Evolutionary conservation across 92 coral and sea anemone species (phyloP).

Genomic region (Umimayanthus kanabou): DNA sequence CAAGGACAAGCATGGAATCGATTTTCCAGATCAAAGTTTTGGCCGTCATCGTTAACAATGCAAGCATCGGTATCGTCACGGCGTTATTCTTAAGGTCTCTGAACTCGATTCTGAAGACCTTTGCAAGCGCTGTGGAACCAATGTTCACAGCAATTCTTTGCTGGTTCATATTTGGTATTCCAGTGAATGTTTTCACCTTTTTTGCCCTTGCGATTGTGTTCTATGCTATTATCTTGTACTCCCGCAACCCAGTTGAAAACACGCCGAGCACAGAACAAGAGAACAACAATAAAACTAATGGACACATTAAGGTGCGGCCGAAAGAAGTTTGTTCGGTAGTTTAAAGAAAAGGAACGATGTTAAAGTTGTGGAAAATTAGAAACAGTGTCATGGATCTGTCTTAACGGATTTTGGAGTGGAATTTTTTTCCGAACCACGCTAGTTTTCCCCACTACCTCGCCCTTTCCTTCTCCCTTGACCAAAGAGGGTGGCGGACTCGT

Average conservation of each 20-base stretch:
- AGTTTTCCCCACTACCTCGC: too few species aligned
- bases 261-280: conserved; percentile 51
- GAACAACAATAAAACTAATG: not conserved
- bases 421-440: too few species aligned
- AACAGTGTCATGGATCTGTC: too few species aligned
- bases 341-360: not conserved
- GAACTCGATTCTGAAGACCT: conserved; percentile 92
- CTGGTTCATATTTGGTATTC: conserved; percentile 95
- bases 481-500: too few species aligned
- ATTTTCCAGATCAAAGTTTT: conserved; percentile 73
- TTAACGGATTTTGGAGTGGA: too few species aligned
- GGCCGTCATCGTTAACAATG: conserved; percentile 84
- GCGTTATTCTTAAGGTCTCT: conserved; percentile 84
- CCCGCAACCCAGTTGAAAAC: conserved; percentile 88
- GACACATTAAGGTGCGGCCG: not conserved
- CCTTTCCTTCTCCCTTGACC: too few species aligned
- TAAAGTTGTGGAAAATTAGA: too few species aligned
- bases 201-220: conserved; percentile 89
- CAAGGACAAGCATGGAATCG: conserved; percentile 69
- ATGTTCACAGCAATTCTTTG: conserved; percentile 91
- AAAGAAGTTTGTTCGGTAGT: not conserved
- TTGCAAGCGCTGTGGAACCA: conserved; percentile 94
- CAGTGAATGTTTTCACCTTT: conserved; percentile 78
- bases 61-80: conserved; percentile 85
- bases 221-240: conserved; percentile 79